phyloP scores from a whole-genome alignment of 2,797 vertebrate species.

The Fistularia commersonii region DNA sequence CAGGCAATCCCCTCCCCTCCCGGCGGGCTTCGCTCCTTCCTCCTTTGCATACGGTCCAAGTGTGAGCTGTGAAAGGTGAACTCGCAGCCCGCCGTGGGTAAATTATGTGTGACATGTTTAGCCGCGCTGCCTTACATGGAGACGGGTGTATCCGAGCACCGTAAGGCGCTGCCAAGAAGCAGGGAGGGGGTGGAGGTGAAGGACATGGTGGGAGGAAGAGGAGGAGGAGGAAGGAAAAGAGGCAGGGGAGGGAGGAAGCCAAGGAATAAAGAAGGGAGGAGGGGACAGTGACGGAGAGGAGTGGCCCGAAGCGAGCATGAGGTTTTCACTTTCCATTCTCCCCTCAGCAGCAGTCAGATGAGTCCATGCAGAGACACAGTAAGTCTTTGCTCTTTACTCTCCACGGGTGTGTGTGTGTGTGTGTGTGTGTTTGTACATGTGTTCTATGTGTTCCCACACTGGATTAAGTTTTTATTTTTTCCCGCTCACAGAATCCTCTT shows the following conservation, averaged over 20 bases:
- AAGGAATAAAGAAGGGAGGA: conserved; percentile 48
- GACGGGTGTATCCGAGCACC: conserved; percentile 73
- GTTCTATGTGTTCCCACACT: conserved; percentile 21
- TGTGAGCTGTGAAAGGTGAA: conserved; percentile 78
- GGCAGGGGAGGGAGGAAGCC: conserved; percentile 38
- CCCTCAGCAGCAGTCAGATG: conserved; percentile 79
- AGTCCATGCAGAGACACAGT: conserved; percentile 76
- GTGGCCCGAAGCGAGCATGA: conserved; percentile 70
- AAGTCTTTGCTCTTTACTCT: conserved; percentile 65
- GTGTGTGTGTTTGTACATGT: conserved; percentile 11
- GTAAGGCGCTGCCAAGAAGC: conserved; percentile 71
- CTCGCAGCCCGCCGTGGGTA: conserved; percentile 75
- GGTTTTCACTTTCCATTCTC: conserved; percentile 71
- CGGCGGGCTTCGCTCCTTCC: conserved; percentile 26
- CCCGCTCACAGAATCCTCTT: conserved; percentile 2
- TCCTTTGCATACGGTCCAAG: conserved; percentile 62
- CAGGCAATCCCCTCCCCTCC: background rate
- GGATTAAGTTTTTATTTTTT: background rate
- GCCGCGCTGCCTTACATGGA: conserved; percentile 85
- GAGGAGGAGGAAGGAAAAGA: conserved; percentile 28
- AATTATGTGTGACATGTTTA: conserved; percentile 87
- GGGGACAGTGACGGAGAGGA: conserved; percentile 59
- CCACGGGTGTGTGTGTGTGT: conserved; percentile 24
- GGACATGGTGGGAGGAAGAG: conserved; percentile 16
- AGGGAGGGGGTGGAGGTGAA: conserved; percentile 36